Base-by-base conservation (phyloP, 2,888 invertebrate genomes). In the Polymixis lichenea region DNA sequence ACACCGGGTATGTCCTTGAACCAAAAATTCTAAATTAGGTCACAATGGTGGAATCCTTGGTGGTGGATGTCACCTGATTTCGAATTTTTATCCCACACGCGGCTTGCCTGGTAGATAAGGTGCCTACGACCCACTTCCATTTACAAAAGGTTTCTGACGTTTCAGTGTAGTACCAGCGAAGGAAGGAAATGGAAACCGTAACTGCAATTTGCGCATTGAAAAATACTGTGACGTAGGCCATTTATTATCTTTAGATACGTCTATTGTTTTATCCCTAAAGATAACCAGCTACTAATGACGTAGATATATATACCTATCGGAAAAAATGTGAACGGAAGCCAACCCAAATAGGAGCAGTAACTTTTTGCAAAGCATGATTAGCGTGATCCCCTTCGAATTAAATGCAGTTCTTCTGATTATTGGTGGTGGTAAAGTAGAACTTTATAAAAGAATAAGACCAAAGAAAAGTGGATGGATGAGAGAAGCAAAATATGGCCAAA, bases 141-240 rank as follows among this genome's bases (percentile, higher is more conserved):
- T 56, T 15, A 56, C 32, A 56, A 5, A 43, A 67, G 11, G 19
- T 71, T 70, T 49, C 5, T 22, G 7, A 56, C 19, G 8, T 66
- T 66, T 32, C 19, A 56, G 46, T n/a, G 22, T 25, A 1, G 5
- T 19, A 17, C n/a, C 55, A 46, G 62, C n/a, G 11, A 55, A 28
- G 46, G 22, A 25, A 38, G 25, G 25, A 49, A 55, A 55, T 17
- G 22, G 25, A 64, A 55, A 64, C 32, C 17, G 32, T 17, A 25
- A 46, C 9, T 19, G 13, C 8, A 55, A 64, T 49, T 56, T 49
- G 25, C 38, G 9, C 17, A 75, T 17, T 49, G 75, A 5, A 75
- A 56, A 65, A 13, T 56, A 49, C 22, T 17, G 7, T 75, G 75
- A 49, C 75, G 75, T 53, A 25, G 32, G 3, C n/a, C 9, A 17